Evolutionary conservation across 2,113 vertebrate genomes (phyloP), one percentile per base, ranked within the genome.

Genomic region (Athene noctua): DNA sequence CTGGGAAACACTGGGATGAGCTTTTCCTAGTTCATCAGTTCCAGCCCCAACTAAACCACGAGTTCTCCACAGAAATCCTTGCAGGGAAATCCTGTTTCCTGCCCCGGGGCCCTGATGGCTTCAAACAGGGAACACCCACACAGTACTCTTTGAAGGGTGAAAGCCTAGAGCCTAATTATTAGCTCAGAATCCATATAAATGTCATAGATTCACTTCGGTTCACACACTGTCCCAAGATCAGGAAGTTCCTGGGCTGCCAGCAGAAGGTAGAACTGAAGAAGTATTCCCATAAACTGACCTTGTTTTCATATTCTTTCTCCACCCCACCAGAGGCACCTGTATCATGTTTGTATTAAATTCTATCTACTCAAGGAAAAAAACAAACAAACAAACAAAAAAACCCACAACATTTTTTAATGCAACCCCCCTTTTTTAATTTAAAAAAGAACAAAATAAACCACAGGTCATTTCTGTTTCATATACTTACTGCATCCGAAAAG

Each of bases 401-500:
- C 15, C 44, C 44, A 44, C 44, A 44, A 44, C 9, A 21, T 13
- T 22, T 58, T 58, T 46, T 18, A 90, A 54, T 51, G 12, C 18
- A 80, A 79, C 2, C 2, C 7, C 13, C 6, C 3, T 29, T 71
- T 49, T 36, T 23, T 36, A 63, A 80, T 78, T 38, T 15, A 77
- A 80, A 90, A 70, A 61, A 44, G 1, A 40, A 47, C 40, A 90
- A 71, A 67, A n/a, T 13, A 82, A 87, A 89, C 32, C 34, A 82
- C 26, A 55, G 46, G 26, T 92, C 40, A 46, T 40, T 72, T 57
- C 36, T 71, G 4, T 22, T 32, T 66, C 34, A 29, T n/a, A 22
- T 59, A 99, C 99, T 99, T 96, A 99, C 99, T 98, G 98, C 98
- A 99, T 99, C 61, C 97, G 98, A 90, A 99, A 97, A 92, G 99